Conservation (phyloP, 1,140 invertebrate species). For the Asobara japonica region DNA sequence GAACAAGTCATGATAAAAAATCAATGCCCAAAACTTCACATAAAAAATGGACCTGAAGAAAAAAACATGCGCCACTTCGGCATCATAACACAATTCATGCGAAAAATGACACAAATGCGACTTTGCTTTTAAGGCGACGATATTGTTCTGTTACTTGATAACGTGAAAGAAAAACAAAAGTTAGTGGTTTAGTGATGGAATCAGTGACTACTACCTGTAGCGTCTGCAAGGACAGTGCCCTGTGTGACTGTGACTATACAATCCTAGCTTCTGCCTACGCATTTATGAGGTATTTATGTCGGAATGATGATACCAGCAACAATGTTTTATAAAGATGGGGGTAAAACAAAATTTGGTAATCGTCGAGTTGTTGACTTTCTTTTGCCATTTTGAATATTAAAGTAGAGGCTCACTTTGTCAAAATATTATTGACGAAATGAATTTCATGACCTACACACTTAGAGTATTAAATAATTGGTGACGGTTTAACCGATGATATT, state of each 20-base stretch:
- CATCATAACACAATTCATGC: no score
- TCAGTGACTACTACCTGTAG: conserved; percentile 65
- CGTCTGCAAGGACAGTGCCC: conserved; percentile 65
- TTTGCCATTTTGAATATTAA: not conserved
- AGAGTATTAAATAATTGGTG: conserved; percentile 16
- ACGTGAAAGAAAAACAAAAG: conserved; percentile 49
- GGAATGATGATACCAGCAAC: conserved; percentile 65
- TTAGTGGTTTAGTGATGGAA: conserved; percentile 65
- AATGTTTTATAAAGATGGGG: conserved; percentile 8
- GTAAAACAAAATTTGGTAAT: conserved; percentile 11
- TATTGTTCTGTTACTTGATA: conserved; percentile 28
- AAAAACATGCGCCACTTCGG: no score
- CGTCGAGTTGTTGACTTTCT: not conserved
- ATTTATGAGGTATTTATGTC: conserved; percentile 68
- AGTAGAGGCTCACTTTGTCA: not conserved
- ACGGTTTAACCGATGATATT: conserved; percentile 10
- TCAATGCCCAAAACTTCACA: no score
- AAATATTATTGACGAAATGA: conserved; percentile 3
- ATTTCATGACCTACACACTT: not conserved
- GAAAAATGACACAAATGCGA: no score
- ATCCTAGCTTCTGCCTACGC: conserved; percentile 66
- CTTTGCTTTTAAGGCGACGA: no score
- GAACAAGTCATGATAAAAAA: no score
- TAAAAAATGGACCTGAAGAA: no score
- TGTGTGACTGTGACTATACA: conserved; percentile 67